phyloP scores from a whole-genome alignment of 53 echinoderm and acorn worm species.

The Luidia sarsii region DNA sequence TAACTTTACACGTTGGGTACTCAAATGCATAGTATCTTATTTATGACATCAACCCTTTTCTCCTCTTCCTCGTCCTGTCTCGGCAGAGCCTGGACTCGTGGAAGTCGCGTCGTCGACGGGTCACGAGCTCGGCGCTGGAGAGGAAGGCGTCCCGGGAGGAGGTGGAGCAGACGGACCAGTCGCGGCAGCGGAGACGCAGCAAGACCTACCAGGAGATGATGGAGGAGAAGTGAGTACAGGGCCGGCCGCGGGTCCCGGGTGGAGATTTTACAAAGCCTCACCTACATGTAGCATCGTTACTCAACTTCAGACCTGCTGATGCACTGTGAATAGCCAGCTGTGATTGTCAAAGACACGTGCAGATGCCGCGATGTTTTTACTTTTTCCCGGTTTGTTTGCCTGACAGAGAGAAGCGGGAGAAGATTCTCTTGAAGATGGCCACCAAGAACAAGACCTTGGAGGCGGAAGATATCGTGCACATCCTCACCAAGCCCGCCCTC shows the following conservation, averaged over 20 bases:
- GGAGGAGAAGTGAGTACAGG: constrained; percentile 99
- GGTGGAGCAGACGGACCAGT: constrained; percentile 61
- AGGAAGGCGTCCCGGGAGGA: constrained; percentile 89
- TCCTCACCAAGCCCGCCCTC: constrained; percentile 47
- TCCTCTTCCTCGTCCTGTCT: background rate
- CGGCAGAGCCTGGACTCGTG: constrained; percentile 90
- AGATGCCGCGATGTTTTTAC: background rate
- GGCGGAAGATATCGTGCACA: constrained; percentile 49
- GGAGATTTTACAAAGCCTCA: too few species aligned
- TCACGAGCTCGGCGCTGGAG: constrained; percentile 78
- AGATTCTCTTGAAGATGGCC: constrained; percentile 46
- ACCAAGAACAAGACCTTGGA: constrained; percentile 41
- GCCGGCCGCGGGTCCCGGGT: too few species aligned
- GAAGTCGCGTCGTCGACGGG: constrained; percentile 82
- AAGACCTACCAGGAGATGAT: constrained; percentile 97
- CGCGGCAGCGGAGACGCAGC: constrained; percentile 68
- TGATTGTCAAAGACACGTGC: background rate
- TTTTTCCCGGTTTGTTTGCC: background rate
- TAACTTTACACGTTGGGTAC: too few species aligned
- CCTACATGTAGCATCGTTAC: too few species aligned
- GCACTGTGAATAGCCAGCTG: too few species aligned
- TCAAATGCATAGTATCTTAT: too few species aligned
- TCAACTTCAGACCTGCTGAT: too few species aligned
- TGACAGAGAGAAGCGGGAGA: constrained; percentile 52
- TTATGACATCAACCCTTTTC: too few species aligned